Base-by-base conservation (phyloP, 2,888 invertebrate species). In the Bedellia somnulentella region DNA sequence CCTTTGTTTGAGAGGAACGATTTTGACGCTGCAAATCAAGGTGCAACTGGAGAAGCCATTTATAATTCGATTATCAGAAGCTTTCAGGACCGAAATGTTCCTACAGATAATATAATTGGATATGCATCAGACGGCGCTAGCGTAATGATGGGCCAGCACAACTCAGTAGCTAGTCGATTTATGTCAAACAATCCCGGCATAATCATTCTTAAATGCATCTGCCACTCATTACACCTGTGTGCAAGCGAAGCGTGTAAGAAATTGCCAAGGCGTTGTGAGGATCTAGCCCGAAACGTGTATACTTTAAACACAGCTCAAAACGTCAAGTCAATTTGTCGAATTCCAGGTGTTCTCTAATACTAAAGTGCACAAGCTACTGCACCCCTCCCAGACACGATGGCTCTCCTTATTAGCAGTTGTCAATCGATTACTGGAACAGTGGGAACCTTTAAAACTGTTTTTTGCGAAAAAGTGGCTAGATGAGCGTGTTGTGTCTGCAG, bases 201-300 rank as follows among this genome's bases (percentile, higher is more conserved):
- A 8, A 32, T 14, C 5, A 41, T 45, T 18, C 27, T 42, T 1
- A 48, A 49, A 38, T 56, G 48, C 24, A 29, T 49, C 11, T 52
- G 49, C 25, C 52, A 55, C 35, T 49, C 47, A 1, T 17, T 45
- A 29, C 47, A 49, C 36, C 31, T 54, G 9, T 52, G 49, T 28
- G 47, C 46, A 15, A 46, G 42, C 32, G 39, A 46, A 29, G 49
- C 47, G 4, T 49, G 46, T 32, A 46, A 52, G 35, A 21, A 29
- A 21, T 29, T 52, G 5, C 51, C 49, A 4, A 14, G 40, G 16
- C 23, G 35, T 11, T 43, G 42, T 32, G 49, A 53, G 41, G 41
- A 45, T 26, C 37, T 52, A 23, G 42, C 45, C 4, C 25, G 46
- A 14, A 38, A 46, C 28, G 32, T 56, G 3, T 49, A 49, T 33